A percentile compares a stretch with the other conserved stretches of the same genome.
Conservation (phyloP, 2,113 vertebrate species). For the Pygathrix nemaeus region DNA sequence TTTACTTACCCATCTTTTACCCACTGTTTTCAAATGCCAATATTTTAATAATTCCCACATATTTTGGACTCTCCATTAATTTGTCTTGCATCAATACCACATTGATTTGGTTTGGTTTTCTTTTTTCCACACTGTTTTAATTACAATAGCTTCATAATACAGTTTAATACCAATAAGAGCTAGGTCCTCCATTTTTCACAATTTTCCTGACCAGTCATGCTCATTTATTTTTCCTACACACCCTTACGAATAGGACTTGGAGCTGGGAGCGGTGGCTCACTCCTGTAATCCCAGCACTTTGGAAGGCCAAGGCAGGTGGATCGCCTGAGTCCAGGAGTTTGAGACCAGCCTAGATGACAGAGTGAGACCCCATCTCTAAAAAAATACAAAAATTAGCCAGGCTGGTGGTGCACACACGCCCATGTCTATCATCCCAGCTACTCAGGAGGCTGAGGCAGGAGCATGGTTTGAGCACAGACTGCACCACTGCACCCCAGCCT, state of each 20-base stretch:
- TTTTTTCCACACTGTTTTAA: not conserved
- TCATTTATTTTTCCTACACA: not conserved
- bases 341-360: too few relatives aligned
- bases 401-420: too few relatives aligned
- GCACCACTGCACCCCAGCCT: too few relatives aligned
- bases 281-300: too few relatives aligned
- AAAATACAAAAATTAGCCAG: too few relatives aligned
- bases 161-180: not conserved
- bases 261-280: too few relatives aligned
- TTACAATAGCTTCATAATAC: not conserved
- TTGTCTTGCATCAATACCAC: not conserved
- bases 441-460: too few relatives aligned
- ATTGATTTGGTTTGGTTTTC: not conserved
- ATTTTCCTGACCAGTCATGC: not conserved
- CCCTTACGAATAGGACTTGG: not conserved
- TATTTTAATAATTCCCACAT: not conserved
- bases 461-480: too few relatives aligned
- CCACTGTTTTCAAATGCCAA: not conserved
- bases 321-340: too few relatives aligned
- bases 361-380: too few relatives aligned
- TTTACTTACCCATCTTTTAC: not conserved
- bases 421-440: too few relatives aligned
- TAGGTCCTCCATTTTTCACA: not conserved
- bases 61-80: not conserved
- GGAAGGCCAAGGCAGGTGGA: too few relatives aligned